Percentiles rank a stretch among this genome's conserved stretches.
phyloP scores from a whole-genome alignment of 2,113 vertebrate genomes.

The Eulemur rufifrons region DNA sequence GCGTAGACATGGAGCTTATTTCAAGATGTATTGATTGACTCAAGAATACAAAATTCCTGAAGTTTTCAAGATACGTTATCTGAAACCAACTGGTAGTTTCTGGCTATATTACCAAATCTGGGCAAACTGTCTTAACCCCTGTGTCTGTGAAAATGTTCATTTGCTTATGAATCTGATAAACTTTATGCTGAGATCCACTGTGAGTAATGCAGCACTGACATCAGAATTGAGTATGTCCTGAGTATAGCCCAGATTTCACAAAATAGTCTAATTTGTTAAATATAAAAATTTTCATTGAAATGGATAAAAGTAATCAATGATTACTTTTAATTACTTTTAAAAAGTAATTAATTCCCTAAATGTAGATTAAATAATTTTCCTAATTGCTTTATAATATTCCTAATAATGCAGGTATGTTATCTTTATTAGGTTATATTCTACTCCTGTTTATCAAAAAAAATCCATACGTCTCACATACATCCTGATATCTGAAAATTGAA shows the following conservation, averaged over 20 bases:
- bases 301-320: not conserved
- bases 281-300: slow-evolving; percentile 11
- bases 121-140: not conserved
- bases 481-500: slow-evolving; percentile 3
- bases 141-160: not conserved
- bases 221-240: not conserved
- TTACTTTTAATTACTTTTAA: not conserved
- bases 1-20: not conserved
- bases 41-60: not conserved
- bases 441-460: not conserved
- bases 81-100: not conserved
- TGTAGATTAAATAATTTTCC: not conserved
- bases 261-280: not conserved
- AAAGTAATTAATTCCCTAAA: not conserved
- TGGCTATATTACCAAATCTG: not conserved
- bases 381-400: not conserved
- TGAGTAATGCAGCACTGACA: not conserved
- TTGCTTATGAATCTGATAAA: not conserved
- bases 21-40: not conserved
- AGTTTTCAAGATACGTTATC: not conserved
- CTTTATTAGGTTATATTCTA: slow-evolving; percentile 19
- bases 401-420: not conserved
- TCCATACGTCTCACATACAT: not conserved
- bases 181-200: not conserved
- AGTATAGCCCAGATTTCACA: not conserved